Evolutionary conservation across 2,888 invertebrate species (phyloP).

Genomic region (Acleris sparsana): DNA sequence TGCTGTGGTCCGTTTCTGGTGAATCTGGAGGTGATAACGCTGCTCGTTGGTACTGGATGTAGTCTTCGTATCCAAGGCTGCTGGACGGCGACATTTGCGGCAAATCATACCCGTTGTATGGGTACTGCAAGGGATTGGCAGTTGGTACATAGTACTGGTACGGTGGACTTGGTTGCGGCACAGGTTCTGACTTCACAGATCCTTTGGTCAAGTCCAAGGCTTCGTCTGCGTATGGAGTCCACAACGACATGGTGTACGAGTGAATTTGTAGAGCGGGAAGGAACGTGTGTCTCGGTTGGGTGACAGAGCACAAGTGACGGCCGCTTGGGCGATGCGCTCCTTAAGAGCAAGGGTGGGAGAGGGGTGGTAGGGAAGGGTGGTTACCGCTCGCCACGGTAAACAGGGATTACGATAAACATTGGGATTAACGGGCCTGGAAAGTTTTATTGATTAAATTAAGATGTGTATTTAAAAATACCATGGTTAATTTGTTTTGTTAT

Average conservation of each 20-base stretch:
- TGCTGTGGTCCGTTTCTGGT: constrained; percentile 42
- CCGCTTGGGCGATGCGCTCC: constrained; percentile 5
- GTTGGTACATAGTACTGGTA: constrained; percentile 40
- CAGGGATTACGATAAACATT: constrained; percentile 26
- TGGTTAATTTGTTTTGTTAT: background rate
- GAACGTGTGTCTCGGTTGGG: constrained; percentile 21
- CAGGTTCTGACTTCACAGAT: constrained; percentile 50
- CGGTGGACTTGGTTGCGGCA: constrained; percentile 44
- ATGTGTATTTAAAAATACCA: background rate
- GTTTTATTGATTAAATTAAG: constrained; percentile 6
- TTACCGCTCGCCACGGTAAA: constrained; percentile 18
- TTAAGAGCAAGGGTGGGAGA: constrained; percentile 11
- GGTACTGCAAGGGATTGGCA: constrained; percentile 42
- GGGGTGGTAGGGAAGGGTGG: background rate
- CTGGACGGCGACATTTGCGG: constrained; percentile 56
- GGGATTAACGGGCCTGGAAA: constrained; percentile 25
- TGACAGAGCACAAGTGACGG: constrained; percentile 20
- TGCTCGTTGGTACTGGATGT: constrained; percentile 40
- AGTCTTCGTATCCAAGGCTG: constrained; percentile 23
- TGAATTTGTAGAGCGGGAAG: constrained; percentile 2
- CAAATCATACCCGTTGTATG: constrained; percentile 47
- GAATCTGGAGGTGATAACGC: constrained; percentile 75
- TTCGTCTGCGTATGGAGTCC: constrained; percentile 71
- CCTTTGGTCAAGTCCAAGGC: constrained; percentile 62
- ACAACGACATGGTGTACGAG: constrained; percentile 60